These are phyloP conservation scores for Noctua comes DNA, from an alignment of 2,888 invertebrate species.

Conservation along the genomic window DNA sequence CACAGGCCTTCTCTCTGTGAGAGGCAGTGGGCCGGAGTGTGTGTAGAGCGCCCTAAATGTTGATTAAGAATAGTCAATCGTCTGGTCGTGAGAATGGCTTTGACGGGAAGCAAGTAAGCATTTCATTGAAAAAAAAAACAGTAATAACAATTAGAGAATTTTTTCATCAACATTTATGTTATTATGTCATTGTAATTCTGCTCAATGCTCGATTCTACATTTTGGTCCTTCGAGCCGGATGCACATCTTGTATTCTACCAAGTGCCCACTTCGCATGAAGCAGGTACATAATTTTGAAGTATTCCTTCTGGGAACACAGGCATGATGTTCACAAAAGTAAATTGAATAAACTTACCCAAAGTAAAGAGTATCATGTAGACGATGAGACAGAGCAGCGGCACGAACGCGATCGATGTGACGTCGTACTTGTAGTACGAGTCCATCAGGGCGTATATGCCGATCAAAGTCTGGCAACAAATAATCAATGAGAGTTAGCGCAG, in stretches of 20 bases:
- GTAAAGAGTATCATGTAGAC: conserved; percentile 87
- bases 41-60: conserved; percentile 66
- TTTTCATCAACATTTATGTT: not conserved
- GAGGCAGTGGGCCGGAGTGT: not conserved
- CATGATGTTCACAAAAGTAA: not conserved
- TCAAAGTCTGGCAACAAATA: conserved; percentile 75
- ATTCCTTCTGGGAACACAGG: not conserved
- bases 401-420: conserved; percentile 79
- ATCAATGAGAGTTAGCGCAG: not conserved
- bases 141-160: not conserved
- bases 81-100: not conserved
- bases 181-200: not conserved
- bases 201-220: not conserved
- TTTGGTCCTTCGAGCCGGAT: conserved; percentile 11
- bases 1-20: not conserved
- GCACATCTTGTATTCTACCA: not conserved
- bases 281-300: not conserved
- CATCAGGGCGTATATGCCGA: conserved; percentile 84
- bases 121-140: not conserved
- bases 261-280: not conserved
- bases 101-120: not conserved
- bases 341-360: conserved; percentile 75
- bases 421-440: conserved; percentile 84
- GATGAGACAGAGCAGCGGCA: conserved; percentile 84
- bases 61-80: not conserved